Conservation (phyloP, 37 sponge, comb jelly and placozoan genomes). For the Diacarnus erythraeanus region DNA sequence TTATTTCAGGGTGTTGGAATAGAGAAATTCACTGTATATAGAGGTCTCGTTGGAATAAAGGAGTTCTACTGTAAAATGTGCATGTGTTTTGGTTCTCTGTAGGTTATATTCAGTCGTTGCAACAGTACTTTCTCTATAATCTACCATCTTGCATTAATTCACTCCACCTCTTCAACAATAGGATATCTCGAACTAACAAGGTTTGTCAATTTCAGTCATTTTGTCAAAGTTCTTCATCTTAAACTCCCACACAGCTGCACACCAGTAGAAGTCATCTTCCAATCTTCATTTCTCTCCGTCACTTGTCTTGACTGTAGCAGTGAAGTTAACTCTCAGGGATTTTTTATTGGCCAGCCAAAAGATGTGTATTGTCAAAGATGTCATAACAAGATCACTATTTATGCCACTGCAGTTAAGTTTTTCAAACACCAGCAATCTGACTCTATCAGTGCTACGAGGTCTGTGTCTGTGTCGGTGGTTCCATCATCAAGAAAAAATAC, state of each 20-base stretch:
- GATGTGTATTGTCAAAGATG: constrained; percentile 52
- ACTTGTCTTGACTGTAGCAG: constrained; percentile 54
- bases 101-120: constrained; percentile 19
- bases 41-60: too few relatives aligned
- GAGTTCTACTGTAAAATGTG: too few relatives aligned
- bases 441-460: background rate
- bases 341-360: constrained; percentile 47
- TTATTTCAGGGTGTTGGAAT: too few relatives aligned
- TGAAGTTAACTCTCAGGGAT: constrained; percentile 15
- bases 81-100: too few relatives aligned
- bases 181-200: constrained; percentile 28
- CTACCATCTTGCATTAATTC: constrained; percentile 31
- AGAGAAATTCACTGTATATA: too few relatives aligned
- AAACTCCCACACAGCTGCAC: too few relatives aligned
- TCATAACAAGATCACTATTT: constrained; percentile 38
- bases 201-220: constrained; percentile 5
- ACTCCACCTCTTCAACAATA: constrained; percentile 23
- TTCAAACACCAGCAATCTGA: constrained; percentile 42
- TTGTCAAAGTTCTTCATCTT: too few relatives aligned
- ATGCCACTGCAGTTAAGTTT: constrained; percentile 28
- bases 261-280: constrained; percentile 52
- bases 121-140: background rate
- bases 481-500: background rate
- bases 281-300: constrained; percentile 25
- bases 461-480: background rate